Evolutionary conservation across 2,797 vertebrate species (phyloP), one percentile per base, ranked within the genome.

Genomic region (Kryptolebias ocellatus): DNA sequence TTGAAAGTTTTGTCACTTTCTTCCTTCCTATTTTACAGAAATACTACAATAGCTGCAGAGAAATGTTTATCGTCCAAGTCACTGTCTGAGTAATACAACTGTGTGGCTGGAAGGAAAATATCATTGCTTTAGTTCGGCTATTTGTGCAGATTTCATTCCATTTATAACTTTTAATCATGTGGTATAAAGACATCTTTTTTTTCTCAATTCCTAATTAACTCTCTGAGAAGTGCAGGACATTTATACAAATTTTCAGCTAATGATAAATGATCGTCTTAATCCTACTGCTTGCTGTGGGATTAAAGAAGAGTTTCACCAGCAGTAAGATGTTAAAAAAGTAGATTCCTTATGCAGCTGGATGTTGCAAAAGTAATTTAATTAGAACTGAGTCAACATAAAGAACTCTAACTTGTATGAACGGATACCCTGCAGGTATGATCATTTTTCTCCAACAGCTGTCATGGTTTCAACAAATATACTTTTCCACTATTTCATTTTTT

Each of bases 341-440:
- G 31, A 5, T 28, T 70, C 1, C 45, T 44, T 71, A 73, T 1
- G 49, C n/a, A 60, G 24, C 1, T n/a, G 5, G 44, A 24, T 20
- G 60, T 59, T 47, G 27, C 12, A 44, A 14, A 27, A 24, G 20
- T 72, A 11, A 60, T 55, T 31, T 72, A 69, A 78, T 85, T 67
- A 75, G 64, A 56, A 64, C 28, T 60, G 50, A 64, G 53, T 45
- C 14, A 56, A 44, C 39, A 72, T 7, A 58, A 47, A 64, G 62
- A 60, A 44, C 24, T 67, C 50, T 49, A 60, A 5, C 42, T 34
- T 53, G 18, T 52, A 39, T 64, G 67, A 73, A 34, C 74, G 47
- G 64, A 67, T 29, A 29, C n/a, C 59, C 18, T 1, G 29, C 14
- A 58, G 39, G 11, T 34, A 7, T 34, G 31, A 34, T 34, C 31